A percentile compares a stretch with the other conserved stretches of the same genome.
Evolutionary conservation across 2,797 vertebrate genomes (phyloP).

Genomic region (Mionectes olivaceus): DNA sequence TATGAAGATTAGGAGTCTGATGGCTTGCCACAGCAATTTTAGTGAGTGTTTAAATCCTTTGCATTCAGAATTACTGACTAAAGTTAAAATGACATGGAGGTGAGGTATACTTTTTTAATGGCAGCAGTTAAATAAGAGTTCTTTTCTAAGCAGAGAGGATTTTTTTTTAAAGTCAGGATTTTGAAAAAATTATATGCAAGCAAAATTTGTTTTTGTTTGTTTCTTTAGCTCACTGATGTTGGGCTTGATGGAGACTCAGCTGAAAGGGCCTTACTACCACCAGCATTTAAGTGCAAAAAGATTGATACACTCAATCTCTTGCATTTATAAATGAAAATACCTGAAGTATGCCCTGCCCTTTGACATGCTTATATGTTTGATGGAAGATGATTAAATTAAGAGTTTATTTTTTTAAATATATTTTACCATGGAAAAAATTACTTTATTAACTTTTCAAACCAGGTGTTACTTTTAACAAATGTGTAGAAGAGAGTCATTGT

Average conservation of each 20-base stretch:
- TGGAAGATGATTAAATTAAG: conserved; percentile 70
- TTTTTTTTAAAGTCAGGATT: conserved; percentile 42
- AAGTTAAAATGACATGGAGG: neutral
- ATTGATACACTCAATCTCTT: conserved; percentile 1
- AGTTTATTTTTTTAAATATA: conserved; percentile 82
- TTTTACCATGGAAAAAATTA: conserved; percentile 70
- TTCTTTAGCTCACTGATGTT: conserved; percentile 65
- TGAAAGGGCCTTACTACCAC: conserved; percentile 67
- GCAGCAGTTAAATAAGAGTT: conserved; percentile 19
- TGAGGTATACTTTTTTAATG: conserved; percentile 52
- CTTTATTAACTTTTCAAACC: conserved; percentile 70
- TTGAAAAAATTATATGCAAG: conserved; percentile 48
- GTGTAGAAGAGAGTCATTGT: conserved; percentile 45
- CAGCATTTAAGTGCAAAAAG: conserved; percentile 58
- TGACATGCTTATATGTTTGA: conserved; percentile 61
- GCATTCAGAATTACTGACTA: conserved; percentile 19
- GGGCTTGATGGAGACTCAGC: conserved; percentile 52
- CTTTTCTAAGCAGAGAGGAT: conserved; percentile 24
- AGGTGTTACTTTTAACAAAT: conserved; percentile 61
- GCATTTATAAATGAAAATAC: conserved; percentile 58
- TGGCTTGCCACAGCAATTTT: conserved; percentile 40
- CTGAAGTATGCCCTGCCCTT: conserved; percentile 58
- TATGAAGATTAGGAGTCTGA: conserved; percentile 11
- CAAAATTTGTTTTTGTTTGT: conserved; percentile 48
- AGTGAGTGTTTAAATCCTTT: conserved; percentile 48